These are phyloP conservation scores for Euborellia annulipes DNA, from an alignment of 1,140 invertebrate species.

Conservation along the genomic window DNA sequence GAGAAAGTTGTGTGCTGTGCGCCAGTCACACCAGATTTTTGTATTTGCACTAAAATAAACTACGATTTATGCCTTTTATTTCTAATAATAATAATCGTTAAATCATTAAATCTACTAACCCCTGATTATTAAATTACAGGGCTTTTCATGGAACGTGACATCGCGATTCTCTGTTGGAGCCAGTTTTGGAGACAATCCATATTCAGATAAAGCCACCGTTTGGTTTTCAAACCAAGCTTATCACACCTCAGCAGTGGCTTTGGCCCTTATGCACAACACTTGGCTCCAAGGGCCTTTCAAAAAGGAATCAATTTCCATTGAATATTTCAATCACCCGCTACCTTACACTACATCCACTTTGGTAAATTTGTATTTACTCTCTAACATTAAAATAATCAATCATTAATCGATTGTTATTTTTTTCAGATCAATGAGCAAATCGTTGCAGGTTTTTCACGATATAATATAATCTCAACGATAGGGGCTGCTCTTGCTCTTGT, in stretches of 20 bases:
- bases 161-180: no score
- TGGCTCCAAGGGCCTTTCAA: constrained; percentile 19
- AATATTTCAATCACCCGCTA: constrained; percentile 40
- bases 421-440: constrained; percentile 6
- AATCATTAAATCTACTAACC: no score
- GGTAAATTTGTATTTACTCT: background rate
- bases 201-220: no score
- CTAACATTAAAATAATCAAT: constrained; percentile 2
- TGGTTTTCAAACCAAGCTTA: constrained; percentile 16
- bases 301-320: constrained; percentile 21
- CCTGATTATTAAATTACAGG: no score
- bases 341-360: constrained; percentile 18
- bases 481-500: constrained; percentile 19
- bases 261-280: constrained; percentile 27
- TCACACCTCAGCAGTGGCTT: constrained; percentile 28
- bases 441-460: background rate
- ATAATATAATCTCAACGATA: background rate
- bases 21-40: no score
- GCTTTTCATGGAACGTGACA: no score
- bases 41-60: no score
- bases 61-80: no score
- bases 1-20: no score
- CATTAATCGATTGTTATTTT: background rate
- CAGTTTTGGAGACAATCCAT: no score
- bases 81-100: no score